Conservation (phyloP, 2,113 vertebrate genomes). For the Mesoclemmys tuberculata region DNA sequence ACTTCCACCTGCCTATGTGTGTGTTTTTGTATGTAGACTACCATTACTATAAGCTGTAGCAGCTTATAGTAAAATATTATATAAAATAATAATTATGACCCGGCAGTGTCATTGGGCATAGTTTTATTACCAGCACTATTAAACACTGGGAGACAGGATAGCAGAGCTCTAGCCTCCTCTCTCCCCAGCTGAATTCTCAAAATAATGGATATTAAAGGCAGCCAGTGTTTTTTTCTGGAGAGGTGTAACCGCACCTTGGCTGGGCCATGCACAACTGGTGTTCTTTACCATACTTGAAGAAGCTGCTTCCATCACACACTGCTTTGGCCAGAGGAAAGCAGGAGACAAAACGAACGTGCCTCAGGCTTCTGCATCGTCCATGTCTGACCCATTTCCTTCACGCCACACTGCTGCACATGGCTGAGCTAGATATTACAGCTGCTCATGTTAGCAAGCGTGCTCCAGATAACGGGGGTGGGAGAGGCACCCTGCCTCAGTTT, state of each 20-base stretch:
- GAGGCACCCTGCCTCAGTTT: no score
- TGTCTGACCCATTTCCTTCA: background rate
- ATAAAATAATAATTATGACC: background rate
- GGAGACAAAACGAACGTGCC: background rate
- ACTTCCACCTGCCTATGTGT: background rate
- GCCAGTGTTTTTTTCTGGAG: background rate
- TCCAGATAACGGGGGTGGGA: background rate
- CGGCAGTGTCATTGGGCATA: background rate
- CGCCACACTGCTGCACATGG: background rate
- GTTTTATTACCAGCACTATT: background rate
- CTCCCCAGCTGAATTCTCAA: background rate
- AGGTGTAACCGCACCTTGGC: background rate
- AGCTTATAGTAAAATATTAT: background rate
- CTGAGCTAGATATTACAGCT: background rate
- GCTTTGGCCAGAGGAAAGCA: background rate
- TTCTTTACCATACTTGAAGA: background rate
- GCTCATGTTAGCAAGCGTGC: background rate
- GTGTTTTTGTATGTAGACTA: background rate
- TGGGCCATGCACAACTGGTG: background rate
- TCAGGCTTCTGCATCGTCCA: background rate
- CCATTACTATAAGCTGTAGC: rapidly evolving
- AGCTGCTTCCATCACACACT: background rate
- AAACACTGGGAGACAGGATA: background rate
- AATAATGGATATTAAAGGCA: background rate
- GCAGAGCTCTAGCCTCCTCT: background rate